phyloP scores from a whole-genome alignment of 2,888 invertebrate genomes.

The Trimorus sp. region DNA sequence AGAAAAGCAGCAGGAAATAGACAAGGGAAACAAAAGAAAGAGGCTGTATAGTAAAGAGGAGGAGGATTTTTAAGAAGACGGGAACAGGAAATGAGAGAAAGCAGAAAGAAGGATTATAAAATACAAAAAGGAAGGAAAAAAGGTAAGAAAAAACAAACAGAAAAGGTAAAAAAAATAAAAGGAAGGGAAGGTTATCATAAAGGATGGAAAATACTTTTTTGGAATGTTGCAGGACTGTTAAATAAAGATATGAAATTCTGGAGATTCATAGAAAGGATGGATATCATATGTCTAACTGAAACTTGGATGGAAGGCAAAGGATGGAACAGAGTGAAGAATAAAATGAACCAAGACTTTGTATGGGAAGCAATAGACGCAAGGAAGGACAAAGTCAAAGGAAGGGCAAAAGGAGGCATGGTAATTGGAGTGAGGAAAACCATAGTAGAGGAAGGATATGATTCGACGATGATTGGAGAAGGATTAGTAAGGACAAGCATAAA shows the following conservation, averaged over 20 bases:
- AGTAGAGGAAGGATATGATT: too few relatives aligned
- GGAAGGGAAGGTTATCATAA: neutral
- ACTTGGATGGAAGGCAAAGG: neutral
- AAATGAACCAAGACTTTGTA: neutral
- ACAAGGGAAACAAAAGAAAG: neutral
- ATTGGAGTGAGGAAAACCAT: too few relatives aligned
- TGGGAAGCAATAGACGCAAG: slow-evolving; percentile 3
- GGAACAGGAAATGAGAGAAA: neutral
- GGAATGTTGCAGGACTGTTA: slow-evolving; percentile 11
- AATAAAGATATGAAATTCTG: slow-evolving; percentile 9
- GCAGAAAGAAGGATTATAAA: too few relatives aligned
- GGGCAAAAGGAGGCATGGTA: too few relatives aligned
- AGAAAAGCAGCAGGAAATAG: neutral
- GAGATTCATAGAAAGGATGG: slow-evolving; percentile 10
- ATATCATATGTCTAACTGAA: neutral
- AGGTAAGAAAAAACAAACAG: neutral
- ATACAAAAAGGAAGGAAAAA: too few relatives aligned
- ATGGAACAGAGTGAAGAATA: slow-evolving; percentile 11
- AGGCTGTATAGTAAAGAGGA: neutral
- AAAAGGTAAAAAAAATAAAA: neutral
- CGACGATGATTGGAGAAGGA: too few relatives aligned
- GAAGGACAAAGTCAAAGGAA: slow-evolving; percentile 1
- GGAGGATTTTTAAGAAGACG: neutral
- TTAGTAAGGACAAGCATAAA: too few relatives aligned
- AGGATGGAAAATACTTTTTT: slow-evolving; percentile 4